A percentile compares a stretch with the other conserved stretches of the same genome.
phyloP scores from a whole-genome alignment of 2,797 vertebrate species.

The Trachurus trachurus region DNA sequence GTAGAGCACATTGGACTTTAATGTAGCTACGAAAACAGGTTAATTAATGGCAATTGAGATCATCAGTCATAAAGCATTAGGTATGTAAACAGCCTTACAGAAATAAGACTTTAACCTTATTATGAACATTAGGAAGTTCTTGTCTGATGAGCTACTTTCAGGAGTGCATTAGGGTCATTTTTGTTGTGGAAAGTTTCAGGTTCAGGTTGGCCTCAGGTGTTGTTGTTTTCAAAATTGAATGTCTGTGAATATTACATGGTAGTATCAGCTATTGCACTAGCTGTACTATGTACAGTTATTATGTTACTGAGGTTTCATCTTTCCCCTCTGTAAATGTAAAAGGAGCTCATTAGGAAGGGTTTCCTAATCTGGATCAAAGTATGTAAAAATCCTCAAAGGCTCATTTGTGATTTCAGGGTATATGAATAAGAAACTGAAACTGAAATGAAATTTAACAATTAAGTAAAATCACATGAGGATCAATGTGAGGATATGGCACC shows the following conservation, averaged over 20 bases:
- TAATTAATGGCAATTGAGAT: slow-evolving; percentile 38
- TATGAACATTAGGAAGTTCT: neutral
- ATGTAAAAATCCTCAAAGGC: neutral
- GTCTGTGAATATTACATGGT: neutral
- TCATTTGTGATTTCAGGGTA: neutral
- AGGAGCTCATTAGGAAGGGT: neutral
- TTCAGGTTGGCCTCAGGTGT: neutral
- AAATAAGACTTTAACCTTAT: slow-evolving; percentile 36
- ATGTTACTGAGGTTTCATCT: neutral
- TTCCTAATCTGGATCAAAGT: neutral
- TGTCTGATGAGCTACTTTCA: slow-evolving; percentile 1
- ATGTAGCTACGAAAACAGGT: slow-evolving; percentile 17
- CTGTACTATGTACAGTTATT: neutral
- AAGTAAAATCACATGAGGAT: neutral
- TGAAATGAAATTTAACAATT: neutral
- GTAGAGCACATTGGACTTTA: slow-evolving; percentile 10
- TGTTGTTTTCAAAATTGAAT: neutral
- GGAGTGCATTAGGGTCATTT: neutral
- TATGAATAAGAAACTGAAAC: neutral
- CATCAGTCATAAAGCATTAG: slow-evolving; percentile 3
- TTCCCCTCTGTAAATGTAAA: too few relatives aligned
- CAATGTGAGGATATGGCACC: neutral
- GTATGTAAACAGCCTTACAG: slow-evolving; percentile 11
- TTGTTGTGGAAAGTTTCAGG: neutral
- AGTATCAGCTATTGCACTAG: too few relatives aligned